These are phyloP conservation scores for Mesitornis unicolor DNA, from an alignment of 2,113 vertebrate species.

Conservation along the genomic window DNA sequence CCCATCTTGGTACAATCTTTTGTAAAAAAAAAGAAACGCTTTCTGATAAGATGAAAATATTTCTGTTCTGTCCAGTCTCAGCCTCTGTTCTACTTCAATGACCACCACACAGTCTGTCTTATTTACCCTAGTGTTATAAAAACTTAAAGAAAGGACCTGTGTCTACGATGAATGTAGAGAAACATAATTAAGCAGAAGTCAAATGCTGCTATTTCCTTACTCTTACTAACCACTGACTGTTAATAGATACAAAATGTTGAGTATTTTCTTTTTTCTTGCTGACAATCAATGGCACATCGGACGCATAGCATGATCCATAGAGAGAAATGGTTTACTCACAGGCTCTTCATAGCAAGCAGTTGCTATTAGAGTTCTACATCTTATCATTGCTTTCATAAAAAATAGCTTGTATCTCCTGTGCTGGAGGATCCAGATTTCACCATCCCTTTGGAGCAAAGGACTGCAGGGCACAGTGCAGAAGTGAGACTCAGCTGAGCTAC, in stretches of 20 bases:
- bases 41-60: not conserved
- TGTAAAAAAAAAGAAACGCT: not conserved
- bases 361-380: not conserved
- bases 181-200: not conserved
- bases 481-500: not conserved
- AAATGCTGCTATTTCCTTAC: not conserved
- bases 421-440: not conserved
- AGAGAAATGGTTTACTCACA: not conserved
- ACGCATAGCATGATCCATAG: not conserved
- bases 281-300: not conserved
- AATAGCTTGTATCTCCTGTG: not conserved
- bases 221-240: not conserved
- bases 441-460: not conserved
- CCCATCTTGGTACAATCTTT: not conserved
- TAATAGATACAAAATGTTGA: not conserved
- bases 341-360: not conserved
- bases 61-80: not conserved
- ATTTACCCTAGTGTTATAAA: not conserved
- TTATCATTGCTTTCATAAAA: not conserved
- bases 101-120: not conserved
- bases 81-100: not conserved
- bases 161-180: not conserved
- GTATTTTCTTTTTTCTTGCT: not conserved
- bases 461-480: not conserved
- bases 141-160: not conserved